Percentiles rank a stretch among this genome's conserved stretches.
Conservation (phyloP, 2,797 vertebrate species). For the Eleutherodactylus coqui region DNA sequence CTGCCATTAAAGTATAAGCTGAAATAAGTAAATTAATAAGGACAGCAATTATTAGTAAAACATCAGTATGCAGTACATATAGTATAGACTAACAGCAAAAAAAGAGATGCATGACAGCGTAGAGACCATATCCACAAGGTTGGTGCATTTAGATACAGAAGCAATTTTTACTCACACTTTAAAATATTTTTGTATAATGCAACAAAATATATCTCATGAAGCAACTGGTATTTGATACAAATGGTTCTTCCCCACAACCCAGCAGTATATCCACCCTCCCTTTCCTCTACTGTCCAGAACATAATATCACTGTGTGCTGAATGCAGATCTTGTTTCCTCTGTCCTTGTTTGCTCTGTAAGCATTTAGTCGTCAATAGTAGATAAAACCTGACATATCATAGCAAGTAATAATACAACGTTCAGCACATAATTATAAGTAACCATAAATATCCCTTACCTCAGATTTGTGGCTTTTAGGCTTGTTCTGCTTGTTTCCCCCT, state of each 20-base stretch:
- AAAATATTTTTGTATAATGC: not conserved
- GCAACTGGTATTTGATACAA: not conserved
- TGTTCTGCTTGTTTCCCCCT: not conserved
- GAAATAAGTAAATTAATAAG: not conserved
- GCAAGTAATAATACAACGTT: not conserved
- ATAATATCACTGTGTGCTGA: not conserved
- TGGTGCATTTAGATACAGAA: not conserved
- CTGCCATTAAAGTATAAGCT: too few species aligned
- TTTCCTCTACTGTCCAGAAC: not conserved
- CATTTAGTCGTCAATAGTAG: not conserved
- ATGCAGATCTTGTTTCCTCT: constrained; percentile 13
- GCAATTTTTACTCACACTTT: not conserved
- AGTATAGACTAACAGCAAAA: not conserved
- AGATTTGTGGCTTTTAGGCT: constrained; percentile 16
- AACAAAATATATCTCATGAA: not conserved
- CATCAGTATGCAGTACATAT: not conserved
- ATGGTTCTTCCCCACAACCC: not conserved
- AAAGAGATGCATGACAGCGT: not conserved
- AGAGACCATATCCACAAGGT: not conserved
- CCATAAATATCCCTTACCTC: constrained; percentile 31
- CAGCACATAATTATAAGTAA: constrained; percentile 17
- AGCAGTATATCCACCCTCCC: not conserved
- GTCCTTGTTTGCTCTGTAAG: not conserved
- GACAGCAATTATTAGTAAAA: not conserved
- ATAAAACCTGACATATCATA: not conserved